Evolutionary conservation across 2,888 invertebrate genomes (phyloP), one percentile per base, ranked within the genome.

Genomic region (Ecliptopera silaceata): DNA sequence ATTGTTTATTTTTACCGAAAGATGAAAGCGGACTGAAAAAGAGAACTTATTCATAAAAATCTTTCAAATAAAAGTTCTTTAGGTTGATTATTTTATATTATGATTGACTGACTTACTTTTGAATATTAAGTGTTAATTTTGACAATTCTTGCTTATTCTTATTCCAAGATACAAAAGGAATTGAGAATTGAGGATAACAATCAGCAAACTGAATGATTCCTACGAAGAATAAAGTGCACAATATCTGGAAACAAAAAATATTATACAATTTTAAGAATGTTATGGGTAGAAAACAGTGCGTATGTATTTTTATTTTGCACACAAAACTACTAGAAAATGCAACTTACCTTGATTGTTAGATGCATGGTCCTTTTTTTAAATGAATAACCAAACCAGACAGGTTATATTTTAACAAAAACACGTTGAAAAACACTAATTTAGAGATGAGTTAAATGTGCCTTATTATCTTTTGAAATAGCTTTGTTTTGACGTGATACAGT

Each of bases 61-160:
- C n/a, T n/a, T n/a, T n/a, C n/a, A n/a, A n/a, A n/a, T n/a, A n/a
- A n/a, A n/a, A n/a, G n/a, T n/a, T n/a, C n/a, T n/a, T n/a, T n/a
- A n/a, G n/a, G n/a, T n/a, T n/a, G n/a, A n/a, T n/a, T n/a, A n/a
- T n/a, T n/a, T n/a, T n/a, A n/a, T n/a, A n/a, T n/a, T n/a, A n/a
- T n/a, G n/a, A n/a, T n/a, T n/a, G n/a, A n/a, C n/a, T n/a, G n/a
- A 57, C 59, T 59, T 51, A 55, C 54, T 50, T 43, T 26, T 18
- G 43, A 15, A 59, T 26, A 50, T 15, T 55, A 8, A 50, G 2
- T 22, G 42, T 38, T 4, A 41, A 43, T 12, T 39, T 39, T 5
- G 36, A 10, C 18, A 50, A 31, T 46, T 59, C 44, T 34, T 42
- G 36, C 17, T n/a, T 51, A 17, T 45, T 49, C 26, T 50, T 47